Evolutionary conservation across 2,113 vertebrate genomes (phyloP), one percentile per base, ranked within the genome.

Genomic region (Mustelus asterias): DNA sequence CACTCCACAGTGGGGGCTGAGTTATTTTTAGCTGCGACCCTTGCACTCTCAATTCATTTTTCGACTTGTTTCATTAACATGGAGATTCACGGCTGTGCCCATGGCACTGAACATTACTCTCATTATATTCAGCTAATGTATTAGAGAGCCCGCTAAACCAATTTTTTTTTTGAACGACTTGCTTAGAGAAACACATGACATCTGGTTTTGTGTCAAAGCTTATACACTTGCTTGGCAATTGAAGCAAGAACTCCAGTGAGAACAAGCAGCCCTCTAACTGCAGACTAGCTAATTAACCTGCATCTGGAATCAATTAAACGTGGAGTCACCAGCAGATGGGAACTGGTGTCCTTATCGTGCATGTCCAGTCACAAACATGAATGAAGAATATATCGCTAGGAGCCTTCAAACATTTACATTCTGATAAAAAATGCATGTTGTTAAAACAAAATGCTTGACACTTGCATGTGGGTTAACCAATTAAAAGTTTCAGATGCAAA

Each of bases 261-360:
- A 96, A 97, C 96, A 48, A 96, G 96, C 96, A 97, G 96, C 96
- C 97, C 97, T 96, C 48, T 96, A 96, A 96, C 97, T 96, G 97
- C 97, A 97, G 97, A 97, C 96, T 0, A 96, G 96, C 97, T 98
- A 98, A 99, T 99, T 98, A 97, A 98, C 97, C 96, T 65, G 97
- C 99, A 99, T 99, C 99, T 99, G 99, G 99, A 99, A 98, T 97
- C 98, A 97, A 99, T 99, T 99, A 98, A 97, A 97, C 94, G 78
- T 96, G 97, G 98, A 98, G 97, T 97, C 98, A 96, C 97, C 97
- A 96, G 96, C 96, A 97, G 97, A 97, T 97, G 97, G 96, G 96
- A 97, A 96, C 69, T 96, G 29, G 96, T 96, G 97, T 97, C 97
- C 97, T 98, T 98, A 98, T 98, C 98, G 96, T 90, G 65, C 89